Percentiles rank a stretch among this genome's conserved stretches.
Evolutionary conservation across 2,113 vertebrate species (phyloP).

Genomic region (Antennarius striatus): DNA sequence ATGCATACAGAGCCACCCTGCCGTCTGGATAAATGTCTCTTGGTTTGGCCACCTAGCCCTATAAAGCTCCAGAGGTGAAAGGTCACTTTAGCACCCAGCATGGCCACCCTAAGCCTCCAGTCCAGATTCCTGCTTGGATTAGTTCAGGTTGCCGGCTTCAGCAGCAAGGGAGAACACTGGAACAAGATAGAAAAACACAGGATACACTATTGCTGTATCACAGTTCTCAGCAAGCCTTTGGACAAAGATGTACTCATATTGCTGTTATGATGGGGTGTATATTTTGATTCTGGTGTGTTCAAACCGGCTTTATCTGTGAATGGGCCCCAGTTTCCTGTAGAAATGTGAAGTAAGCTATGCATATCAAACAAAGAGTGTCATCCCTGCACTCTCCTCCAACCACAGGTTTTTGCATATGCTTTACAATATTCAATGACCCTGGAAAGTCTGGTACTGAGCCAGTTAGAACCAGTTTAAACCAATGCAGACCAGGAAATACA

Average conservation of each 20-base stretch:
- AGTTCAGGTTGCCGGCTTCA: slow-evolving; percentile 65
- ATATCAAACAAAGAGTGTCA: slow-evolving; percentile 19
- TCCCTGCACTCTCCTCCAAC: slow-evolving; percentile 9
- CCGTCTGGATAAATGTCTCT: slow-evolving; percentile 45
- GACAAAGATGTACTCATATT: slow-evolving; percentile 36
- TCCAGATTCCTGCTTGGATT: slow-evolving; percentile 72
- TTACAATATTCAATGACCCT: slow-evolving; percentile 46
- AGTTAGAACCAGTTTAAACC: slow-evolving; percentile 55
- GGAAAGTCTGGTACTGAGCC: slow-evolving; percentile 32
- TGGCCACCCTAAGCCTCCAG: slow-evolving; percentile 34
- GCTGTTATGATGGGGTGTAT: not conserved
- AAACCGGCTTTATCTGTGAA: slow-evolving; percentile 4
- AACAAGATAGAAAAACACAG: slow-evolving; percentile 41
- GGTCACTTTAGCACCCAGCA: slow-evolving; percentile 45
- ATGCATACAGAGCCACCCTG: slow-evolving; percentile 36
- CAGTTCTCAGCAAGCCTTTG: slow-evolving; percentile 38
- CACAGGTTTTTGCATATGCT: slow-evolving; percentile 31
- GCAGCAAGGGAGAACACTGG: slow-evolving; percentile 25
- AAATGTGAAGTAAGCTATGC: slow-evolving; percentile 11
- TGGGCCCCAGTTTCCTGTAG: slow-evolving; percentile 16
- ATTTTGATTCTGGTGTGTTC: slow-evolving; percentile 33
- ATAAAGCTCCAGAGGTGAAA: slow-evolving; percentile 46
- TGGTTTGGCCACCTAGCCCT: slow-evolving; percentile 17
- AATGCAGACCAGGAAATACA: slow-evolving; percentile 11
- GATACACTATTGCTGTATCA: slow-evolving; percentile 17